Conservation (phyloP, 2,888 invertebrate genomes). For the Pammene aurita region DNA sequence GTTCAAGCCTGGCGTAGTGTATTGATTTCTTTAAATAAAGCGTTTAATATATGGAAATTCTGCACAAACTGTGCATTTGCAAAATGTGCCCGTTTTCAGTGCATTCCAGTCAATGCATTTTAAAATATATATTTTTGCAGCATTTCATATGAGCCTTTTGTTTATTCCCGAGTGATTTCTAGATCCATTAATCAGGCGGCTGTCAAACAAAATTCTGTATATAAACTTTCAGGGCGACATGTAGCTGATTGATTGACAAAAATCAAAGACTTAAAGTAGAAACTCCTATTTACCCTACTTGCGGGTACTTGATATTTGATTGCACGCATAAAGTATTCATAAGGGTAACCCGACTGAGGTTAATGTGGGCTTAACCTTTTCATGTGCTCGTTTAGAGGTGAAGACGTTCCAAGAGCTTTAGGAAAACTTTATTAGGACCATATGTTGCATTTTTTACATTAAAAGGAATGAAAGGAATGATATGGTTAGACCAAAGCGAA, state of each 20-base stretch:
- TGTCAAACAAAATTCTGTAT: background rate
- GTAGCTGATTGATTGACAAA: conserved; percentile 32
- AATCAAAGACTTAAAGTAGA: conserved; percentile 28
- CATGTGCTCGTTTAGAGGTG: conserved; percentile 15
- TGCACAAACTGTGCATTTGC: no score
- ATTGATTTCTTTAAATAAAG: no score
- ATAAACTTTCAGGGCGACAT: background rate
- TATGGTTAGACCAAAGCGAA: no score
- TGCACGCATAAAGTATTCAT: conserved; percentile 37
- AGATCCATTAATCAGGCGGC: conserved; percentile 16
- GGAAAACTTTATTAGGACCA: background rate
- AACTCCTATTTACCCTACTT: conserved; percentile 10
- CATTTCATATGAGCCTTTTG: no score
- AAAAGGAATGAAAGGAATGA: background rate
- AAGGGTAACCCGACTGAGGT: background rate
- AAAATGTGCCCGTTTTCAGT: no score
- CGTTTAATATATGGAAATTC: no score
- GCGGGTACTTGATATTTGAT: conserved; percentile 32
- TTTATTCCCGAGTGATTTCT: background rate
- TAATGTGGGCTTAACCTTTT: conserved; percentile 28
- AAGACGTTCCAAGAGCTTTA: conserved; percentile 18
- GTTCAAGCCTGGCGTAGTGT: no score
- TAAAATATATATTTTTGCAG: no score
- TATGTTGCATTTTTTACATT: background rate
- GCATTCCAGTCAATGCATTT: no score